A percentile compares a stretch with the other conserved stretches of the same genome.
Conservation (phyloP, 2,888 invertebrate genomes). For the Athetis lepigone region DNA sequence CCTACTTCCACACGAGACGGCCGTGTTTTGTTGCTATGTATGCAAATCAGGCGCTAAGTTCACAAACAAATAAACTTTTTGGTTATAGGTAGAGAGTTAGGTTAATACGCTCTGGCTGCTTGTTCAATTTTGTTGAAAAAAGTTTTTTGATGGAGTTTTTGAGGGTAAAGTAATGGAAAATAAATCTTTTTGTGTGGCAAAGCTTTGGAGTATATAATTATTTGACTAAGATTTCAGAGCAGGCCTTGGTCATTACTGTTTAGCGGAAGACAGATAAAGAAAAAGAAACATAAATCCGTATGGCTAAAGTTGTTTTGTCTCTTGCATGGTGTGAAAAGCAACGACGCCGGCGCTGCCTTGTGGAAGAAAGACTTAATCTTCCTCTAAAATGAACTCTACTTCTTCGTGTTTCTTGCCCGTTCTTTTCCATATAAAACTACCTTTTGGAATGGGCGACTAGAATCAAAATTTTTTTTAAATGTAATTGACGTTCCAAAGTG, state of each 20-base stretch:
- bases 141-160: constrained; percentile 57
- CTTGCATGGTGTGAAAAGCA: too few relatives aligned
- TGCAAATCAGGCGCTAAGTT: constrained; percentile 86
- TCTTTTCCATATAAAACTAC: too few relatives aligned
- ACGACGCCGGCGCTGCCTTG: too few relatives aligned
- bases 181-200: background rate
- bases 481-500: too few relatives aligned
- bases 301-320: too few relatives aligned
- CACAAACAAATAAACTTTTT: constrained; percentile 85
- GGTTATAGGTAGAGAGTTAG: constrained; percentile 69
- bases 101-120: constrained; percentile 70
- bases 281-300: too few relatives aligned
- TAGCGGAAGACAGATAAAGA: too few relatives aligned
- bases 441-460: too few relatives aligned
- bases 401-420: too few relatives aligned
- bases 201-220: background rate
- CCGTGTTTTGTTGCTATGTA: constrained; percentile 82
- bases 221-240: background rate
- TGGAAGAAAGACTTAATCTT: too few relatives aligned
- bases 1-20: constrained; percentile 70
- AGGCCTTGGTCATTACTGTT: background rate
- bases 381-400: too few relatives aligned
- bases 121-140: constrained; percentile 68
- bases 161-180: constrained; percentile 41
- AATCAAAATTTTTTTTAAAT: too few relatives aligned